Percentiles rank a stretch among this genome's conserved stretches.
Evolutionary conservation across 2,797 vertebrate species (phyloP).

Genomic region (Chaenodraco wilsoni): DNA sequence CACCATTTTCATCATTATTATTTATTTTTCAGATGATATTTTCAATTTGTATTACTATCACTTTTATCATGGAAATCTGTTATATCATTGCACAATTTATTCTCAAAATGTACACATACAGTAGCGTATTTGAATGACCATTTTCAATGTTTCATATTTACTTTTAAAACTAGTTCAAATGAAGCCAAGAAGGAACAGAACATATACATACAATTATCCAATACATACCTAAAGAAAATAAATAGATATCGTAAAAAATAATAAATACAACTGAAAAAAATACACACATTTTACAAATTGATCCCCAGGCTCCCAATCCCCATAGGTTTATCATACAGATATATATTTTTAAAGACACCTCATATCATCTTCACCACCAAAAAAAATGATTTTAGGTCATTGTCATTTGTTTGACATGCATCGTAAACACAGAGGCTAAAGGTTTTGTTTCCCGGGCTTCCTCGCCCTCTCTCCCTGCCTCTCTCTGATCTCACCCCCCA

Average conservation of each 20-base stretch:
- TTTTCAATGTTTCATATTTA: constrained; percentile 80
- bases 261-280: constrained; percentile 88
- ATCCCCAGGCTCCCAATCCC: constrained; percentile 76
- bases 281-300: constrained; percentile 90
- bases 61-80: constrained; percentile 80
- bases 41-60: constrained; percentile 75
- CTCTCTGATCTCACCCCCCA: constrained; percentile 40
- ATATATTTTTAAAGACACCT: constrained; percentile 77
- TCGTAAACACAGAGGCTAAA: constrained; percentile 86
- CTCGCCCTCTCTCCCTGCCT: constrained; percentile 38
- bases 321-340: constrained; percentile 82
- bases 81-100: constrained; percentile 83
- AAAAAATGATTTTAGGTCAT: constrained; percentile 75
- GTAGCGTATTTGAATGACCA: constrained; percentile 83
- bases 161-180: constrained; percentile 84
- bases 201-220: constrained; percentile 86
- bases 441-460: constrained; percentile 69
- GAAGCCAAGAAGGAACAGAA: constrained; percentile 82
- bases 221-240: constrained; percentile 87
- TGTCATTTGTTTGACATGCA: constrained; percentile 86
- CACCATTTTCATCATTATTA: constrained; percentile 68
- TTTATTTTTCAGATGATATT: constrained; percentile 79
- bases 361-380: constrained; percentile 80
- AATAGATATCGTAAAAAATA: constrained; percentile 87
- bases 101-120: constrained; percentile 86